phyloP scores from a whole-genome alignment of 2,888 invertebrate genomes.

The Pinctada fucata region DNA sequence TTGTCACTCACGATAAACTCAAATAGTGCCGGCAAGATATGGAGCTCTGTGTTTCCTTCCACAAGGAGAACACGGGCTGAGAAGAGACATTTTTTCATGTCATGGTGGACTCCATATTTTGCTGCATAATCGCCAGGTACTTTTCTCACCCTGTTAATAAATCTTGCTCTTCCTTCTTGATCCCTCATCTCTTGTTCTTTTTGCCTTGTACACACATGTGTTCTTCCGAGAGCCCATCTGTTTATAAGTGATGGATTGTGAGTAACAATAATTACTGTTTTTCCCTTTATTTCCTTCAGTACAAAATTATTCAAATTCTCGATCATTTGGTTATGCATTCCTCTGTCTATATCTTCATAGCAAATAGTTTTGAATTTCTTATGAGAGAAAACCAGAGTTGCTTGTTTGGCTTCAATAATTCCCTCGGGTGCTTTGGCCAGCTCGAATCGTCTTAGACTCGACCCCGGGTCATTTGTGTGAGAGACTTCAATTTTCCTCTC shows the following conservation, averaged over 20 bases:
- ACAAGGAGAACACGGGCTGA: conserved; percentile 8
- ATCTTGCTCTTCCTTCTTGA: too few species aligned
- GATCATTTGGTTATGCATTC: conserved; percentile 49
- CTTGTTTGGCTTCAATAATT: conserved; percentile 39
- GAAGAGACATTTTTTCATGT: conserved; percentile 9
- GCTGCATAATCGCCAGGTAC: too few species aligned
- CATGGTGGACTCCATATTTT: background rate
- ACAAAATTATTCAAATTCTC: conserved; percentile 32
- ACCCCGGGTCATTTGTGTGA: background rate
- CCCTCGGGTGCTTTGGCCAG: conserved; percentile 43
- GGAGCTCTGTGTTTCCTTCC: conserved; percentile 4
- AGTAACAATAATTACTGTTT: conserved; percentile 31
- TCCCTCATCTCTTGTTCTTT: too few species aligned
- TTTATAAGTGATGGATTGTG: conserved; percentile 32
- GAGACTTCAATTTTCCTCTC: conserved; percentile 2
- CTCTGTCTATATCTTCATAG: conserved; percentile 42
- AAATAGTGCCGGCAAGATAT: background rate
- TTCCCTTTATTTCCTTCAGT: conserved; percentile 7
- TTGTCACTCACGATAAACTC: too few species aligned
- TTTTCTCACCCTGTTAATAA: background rate
- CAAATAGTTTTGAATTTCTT: conserved; percentile 32
- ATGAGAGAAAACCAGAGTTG: conserved; percentile 36
- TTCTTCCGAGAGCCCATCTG: conserved; percentile 7
- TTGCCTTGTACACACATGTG: background rate
- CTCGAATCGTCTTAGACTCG: background rate